These are phyloP conservation scores for Apoda limacodes DNA, from an alignment of 2,888 invertebrate genomes.

Conservation along the genomic window DNA sequence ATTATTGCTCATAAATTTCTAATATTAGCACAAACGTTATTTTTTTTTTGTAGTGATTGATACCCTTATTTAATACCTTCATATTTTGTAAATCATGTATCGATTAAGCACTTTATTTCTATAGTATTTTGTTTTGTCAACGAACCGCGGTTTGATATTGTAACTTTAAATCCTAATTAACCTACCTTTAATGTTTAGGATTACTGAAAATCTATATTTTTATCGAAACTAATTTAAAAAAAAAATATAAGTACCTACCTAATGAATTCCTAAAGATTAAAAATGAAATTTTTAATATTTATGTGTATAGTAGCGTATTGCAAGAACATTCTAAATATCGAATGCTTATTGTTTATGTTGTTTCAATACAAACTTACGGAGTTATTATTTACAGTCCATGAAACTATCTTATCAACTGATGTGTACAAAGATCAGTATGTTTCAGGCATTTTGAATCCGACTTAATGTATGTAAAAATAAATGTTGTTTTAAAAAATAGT, in stretches of 20 bases:
- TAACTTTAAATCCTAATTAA: constrained; percentile 48
- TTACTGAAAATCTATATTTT: constrained; percentile 66
- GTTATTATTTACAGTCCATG: constrained; percentile 64
- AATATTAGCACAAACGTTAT: constrained; percentile 46
- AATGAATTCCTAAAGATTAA: constrained; percentile 65
- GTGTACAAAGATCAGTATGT: constrained; percentile 67
- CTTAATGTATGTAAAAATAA: constrained; percentile 71
- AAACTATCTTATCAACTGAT: constrained; percentile 60
- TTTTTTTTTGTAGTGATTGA: constrained; percentile 41
- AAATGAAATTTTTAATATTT: constrained; percentile 60
- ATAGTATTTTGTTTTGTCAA: too few species aligned
- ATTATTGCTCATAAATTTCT: constrained; percentile 49
- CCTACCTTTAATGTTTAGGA: constrained; percentile 55
- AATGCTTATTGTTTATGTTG: constrained; percentile 50
- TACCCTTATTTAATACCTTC: constrained; percentile 38
- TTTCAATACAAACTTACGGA: constrained; percentile 48
- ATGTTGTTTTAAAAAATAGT: constrained; percentile 67
- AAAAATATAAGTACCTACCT: constrained; percentile 58
- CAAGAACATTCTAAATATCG: constrained; percentile 47
- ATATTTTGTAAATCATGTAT: constrained; percentile 42
- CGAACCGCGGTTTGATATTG: constrained; percentile 39
- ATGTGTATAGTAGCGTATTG: constrained; percentile 61
- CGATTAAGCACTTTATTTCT: constrained; percentile 39
- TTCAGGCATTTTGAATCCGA: constrained; percentile 70
- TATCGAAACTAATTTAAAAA: constrained; percentile 60